These are phyloP conservation scores for Prionailurus bengalensis DNA, from an alignment of 2,113 vertebrate species.

Conservation along the genomic window DNA sequence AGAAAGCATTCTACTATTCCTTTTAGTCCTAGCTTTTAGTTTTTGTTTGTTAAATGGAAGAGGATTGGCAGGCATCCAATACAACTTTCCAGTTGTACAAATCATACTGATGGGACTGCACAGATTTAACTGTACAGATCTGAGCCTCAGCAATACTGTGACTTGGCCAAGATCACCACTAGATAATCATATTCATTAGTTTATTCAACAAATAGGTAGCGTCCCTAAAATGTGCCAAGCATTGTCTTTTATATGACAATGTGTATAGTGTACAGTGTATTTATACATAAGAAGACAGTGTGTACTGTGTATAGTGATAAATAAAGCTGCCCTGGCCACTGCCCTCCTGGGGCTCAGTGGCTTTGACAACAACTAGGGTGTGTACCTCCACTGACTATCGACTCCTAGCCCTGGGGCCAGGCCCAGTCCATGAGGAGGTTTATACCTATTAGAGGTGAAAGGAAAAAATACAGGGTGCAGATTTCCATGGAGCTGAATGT, in stretches of 20 bases:
- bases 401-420: background rate
- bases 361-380: background rate
- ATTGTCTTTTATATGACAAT: background rate
- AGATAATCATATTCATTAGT: background rate
- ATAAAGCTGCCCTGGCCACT: background rate
- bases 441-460: background rate
- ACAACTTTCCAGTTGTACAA: background rate
- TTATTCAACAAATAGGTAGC: background rate
- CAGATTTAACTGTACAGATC: background rate
- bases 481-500: background rate
- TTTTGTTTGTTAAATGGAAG: background rate
- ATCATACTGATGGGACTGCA: background rate
- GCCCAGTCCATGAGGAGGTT: background rate
- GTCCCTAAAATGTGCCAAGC: background rate
- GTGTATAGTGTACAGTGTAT: background rate
- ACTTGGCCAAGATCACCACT: background rate
- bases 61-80: background rate
- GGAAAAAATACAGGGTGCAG: background rate
- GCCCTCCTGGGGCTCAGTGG: background rate
- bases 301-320: background rate
- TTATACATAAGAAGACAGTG: background rate
- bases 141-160: background rate
- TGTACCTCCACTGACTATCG: background rate
- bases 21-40: background rate
- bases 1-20: background rate